Percentiles rank a stretch among this genome's conserved stretches.
These are phyloP conservation scores for Halcyon malimbica DNA, from an alignment of 2,113 vertebrate genomes.

Conservation along the genomic window DNA sequence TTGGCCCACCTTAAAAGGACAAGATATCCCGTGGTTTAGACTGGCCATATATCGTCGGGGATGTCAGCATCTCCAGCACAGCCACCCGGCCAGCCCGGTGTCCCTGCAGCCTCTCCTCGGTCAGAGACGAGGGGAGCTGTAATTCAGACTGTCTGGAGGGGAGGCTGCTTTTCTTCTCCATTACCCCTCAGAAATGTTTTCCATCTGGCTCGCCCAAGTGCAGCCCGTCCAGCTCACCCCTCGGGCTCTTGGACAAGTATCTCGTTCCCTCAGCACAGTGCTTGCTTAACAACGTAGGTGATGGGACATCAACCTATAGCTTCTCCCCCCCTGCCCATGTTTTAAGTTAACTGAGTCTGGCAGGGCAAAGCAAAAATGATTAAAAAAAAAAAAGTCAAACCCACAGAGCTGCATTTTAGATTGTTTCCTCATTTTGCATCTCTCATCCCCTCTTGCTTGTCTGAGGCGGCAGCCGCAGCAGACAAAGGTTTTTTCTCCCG, in stretches of 20 bases:
- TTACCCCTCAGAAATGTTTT: conserved; percentile 23
- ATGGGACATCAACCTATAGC: background rate
- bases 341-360: background rate
- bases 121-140: background rate
- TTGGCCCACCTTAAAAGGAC: conserved; percentile 72
- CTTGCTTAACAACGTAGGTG: background rate
- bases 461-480: background rate
- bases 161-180: background rate
- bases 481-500: background rate
- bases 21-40: conserved; percentile 51
- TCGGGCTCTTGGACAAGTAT: background rate
- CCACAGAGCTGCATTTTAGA: background rate
- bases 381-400: background rate
- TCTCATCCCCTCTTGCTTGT: background rate
- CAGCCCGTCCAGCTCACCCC: background rate
- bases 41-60: conserved; percentile 39
- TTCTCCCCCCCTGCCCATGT: background rate
- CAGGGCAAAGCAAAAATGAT: background rate
- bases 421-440: background rate
- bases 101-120: conserved; percentile 1
- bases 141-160: background rate
- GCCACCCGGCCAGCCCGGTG: background rate
- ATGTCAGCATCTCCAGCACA: conserved; percentile 60
- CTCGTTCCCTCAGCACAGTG: background rate
- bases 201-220: background rate